phyloP scores from a whole-genome alignment of 2,888 invertebrate species.

The Tiliacea aurago region DNA sequence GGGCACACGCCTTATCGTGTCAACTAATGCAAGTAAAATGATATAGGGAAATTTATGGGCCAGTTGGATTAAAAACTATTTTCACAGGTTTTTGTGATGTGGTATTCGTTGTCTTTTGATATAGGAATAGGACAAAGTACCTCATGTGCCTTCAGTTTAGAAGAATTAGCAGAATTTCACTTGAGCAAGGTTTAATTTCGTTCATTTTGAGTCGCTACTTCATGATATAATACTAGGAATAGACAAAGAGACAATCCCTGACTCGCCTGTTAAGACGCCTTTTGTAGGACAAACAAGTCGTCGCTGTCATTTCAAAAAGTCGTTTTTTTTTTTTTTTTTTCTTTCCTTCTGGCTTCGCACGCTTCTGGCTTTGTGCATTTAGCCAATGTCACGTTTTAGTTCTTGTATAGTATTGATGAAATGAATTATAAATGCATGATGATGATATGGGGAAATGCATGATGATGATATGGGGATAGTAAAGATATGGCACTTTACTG shows the following conservation, averaged over 20 bases:
- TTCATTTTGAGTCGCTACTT: not conserved
- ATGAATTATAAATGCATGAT: too few species aligned
- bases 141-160: not conserved
- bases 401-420: too few species aligned
- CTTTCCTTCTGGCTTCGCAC: too few species aligned
- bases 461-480: too few species aligned
- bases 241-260: not conserved
- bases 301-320: too few species aligned
- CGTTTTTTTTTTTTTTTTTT: too few species aligned
- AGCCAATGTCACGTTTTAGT: too few species aligned
- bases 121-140: not conserved
- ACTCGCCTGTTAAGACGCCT: too few species aligned
- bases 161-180: not conserved
- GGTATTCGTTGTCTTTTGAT: not conserved
- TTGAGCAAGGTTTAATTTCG: not conserved
- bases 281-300: not conserved
- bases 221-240: not conserved
- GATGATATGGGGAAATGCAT: too few species aligned
- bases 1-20: conserved; percentile 40
- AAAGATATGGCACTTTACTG: too few species aligned
- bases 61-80: conserved; percentile 46
- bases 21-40: conserved; percentile 44
- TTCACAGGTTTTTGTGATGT: conserved; percentile 3
- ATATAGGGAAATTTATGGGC: conserved; percentile 30
- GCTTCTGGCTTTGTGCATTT: too few species aligned